Percentiles rank a stretch among this genome's conserved stretches.
These are phyloP conservation scores for Arenaria interpres DNA, from an alignment of 2,113 vertebrate genomes.

Conservation along the genomic window DNA sequence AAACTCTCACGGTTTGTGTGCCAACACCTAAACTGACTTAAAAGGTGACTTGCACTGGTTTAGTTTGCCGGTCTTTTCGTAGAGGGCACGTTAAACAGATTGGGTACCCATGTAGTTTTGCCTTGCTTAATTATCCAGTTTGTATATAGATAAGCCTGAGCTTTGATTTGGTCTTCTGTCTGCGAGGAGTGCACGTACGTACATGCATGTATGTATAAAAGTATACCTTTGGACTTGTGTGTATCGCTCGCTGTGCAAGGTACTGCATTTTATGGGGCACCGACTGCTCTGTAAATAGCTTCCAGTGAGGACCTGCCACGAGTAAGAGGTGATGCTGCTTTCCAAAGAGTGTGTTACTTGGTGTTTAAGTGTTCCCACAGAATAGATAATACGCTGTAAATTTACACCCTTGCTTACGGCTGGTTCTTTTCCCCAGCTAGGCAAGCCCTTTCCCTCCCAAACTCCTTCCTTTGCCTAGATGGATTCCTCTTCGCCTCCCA, in stretches of 20 bases:
- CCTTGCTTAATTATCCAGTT: not conserved
- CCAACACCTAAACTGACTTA: not conserved
- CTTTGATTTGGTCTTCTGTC: not conserved
- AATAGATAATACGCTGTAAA: not conserved
- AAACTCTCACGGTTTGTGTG: not conserved
- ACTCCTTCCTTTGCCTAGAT: not conserved
- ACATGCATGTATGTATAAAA: not conserved
- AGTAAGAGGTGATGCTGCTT: not conserved
- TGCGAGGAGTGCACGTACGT: not conserved
- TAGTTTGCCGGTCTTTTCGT: not conserved
- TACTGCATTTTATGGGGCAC: not conserved
- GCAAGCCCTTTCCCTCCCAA: conserved; percentile 35
- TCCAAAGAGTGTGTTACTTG: not conserved
- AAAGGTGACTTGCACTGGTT: not conserved
- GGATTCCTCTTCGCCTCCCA: conserved; percentile 43
- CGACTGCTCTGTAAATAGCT: not conserved
- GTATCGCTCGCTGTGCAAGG: not conserved
- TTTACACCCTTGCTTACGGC: not conserved
- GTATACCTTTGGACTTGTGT: not conserved
- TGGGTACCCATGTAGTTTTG: not conserved
- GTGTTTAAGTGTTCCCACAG: conserved; percentile 22
- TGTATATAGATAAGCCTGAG: not conserved
- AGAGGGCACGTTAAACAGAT: not conserved
- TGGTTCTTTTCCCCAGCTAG: not conserved
- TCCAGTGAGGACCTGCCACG: not conserved